Percentiles rank a stretch among this genome's conserved stretches.
phyloP scores from a whole-genome alignment of 1,140 invertebrate species.

The Drosophila equinoxialis region DNA sequence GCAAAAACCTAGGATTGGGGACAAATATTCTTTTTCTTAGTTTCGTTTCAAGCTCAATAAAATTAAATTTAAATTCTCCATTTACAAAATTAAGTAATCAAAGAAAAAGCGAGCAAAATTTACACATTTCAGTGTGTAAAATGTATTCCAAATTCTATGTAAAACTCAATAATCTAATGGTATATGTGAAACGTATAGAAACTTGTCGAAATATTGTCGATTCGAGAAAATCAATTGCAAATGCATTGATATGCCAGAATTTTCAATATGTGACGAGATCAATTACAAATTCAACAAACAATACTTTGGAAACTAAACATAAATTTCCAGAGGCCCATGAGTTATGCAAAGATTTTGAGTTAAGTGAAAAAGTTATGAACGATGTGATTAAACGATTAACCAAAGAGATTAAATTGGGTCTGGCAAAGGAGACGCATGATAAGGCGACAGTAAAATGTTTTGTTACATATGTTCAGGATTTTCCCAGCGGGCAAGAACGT shows the following conservation, averaged over 20 bases:
- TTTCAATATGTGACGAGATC: not conserved
- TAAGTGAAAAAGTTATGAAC: slow-evolving; percentile 87
- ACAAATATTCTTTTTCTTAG: too few relatives aligned
- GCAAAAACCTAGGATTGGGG: too few relatives aligned
- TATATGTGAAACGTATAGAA: not conserved
- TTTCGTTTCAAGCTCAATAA: too few relatives aligned
- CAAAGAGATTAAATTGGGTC: slow-evolving; percentile 91
- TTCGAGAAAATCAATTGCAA: not conserved
- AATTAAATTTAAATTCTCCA: not conserved
- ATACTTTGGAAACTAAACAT: not conserved
- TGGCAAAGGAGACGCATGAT: slow-evolving; percentile 90
- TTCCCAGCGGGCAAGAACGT: slow-evolving; percentile 97
- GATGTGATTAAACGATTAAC: slow-evolving; percentile 90
- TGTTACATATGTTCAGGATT: slow-evolving; percentile 95
- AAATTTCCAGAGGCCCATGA: slow-evolving; percentile 15
- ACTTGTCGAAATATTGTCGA: not conserved
- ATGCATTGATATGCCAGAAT: not conserved
- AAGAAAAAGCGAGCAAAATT: not conserved
- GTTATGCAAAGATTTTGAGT: slow-evolving; percentile 36
- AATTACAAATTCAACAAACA: not conserved
- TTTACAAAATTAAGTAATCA: not conserved
- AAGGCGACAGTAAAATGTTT: slow-evolving; percentile 90
- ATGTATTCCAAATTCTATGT: not conserved
- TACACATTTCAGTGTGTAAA: not conserved
- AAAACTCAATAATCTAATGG: not conserved